Evolutionary conservation across 2,888 invertebrate species (phyloP).

Genomic region (Doris montereyensis): DNA sequence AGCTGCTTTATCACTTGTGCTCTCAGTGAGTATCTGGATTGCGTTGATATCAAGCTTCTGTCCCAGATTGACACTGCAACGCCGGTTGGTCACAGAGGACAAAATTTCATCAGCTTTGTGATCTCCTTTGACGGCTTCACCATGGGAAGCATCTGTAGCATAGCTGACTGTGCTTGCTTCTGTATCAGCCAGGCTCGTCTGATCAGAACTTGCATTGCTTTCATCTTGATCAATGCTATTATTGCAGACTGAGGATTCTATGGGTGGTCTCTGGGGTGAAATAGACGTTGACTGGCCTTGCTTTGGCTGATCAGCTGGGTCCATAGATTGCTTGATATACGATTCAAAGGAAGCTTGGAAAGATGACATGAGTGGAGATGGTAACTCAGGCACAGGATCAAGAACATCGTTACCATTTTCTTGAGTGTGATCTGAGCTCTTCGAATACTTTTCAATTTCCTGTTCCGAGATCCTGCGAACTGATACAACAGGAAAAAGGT

Average conservation of each 20-base stretch:
- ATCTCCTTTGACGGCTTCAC: not conserved
- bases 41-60: slow-evolving; percentile 12
- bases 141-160: not conserved
- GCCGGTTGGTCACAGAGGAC: not conserved
- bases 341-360: not conserved
- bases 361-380: not conserved
- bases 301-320: not conserved
- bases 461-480: not conserved
- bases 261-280: not conserved
- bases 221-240: slow-evolving; percentile 3
- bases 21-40: not conserved
- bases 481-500: not conserved
- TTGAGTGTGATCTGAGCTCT: not conserved
- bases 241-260: not conserved
- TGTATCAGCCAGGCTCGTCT: not conserved
- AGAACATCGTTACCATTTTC: not conserved
- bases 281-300: not conserved
- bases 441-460: not conserved
- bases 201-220: not conserved
- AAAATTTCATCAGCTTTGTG: not conserved
- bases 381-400: no score
- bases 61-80: slow-evolving; percentile 42
- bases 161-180: not conserved
- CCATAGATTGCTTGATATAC: slow-evolving; percentile 9
- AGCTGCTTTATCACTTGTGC: no score